phyloP scores from a whole-genome alignment of 2,113 vertebrate species.

The Lutjanus erythropterus region DNA sequence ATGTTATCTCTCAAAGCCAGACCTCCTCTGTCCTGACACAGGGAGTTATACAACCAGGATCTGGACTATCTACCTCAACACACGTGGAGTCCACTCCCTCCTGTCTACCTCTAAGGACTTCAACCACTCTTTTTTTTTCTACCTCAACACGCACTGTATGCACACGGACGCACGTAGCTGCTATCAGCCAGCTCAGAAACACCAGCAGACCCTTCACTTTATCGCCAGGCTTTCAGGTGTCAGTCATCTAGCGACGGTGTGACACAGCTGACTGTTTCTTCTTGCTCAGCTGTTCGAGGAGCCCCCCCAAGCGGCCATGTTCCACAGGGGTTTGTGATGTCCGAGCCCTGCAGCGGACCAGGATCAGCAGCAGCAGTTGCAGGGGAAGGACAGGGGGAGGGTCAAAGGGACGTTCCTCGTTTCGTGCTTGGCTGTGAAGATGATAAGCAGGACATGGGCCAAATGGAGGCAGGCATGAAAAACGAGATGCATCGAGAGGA shows the following conservation, averaged over 20 bases:
- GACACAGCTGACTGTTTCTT: slow-evolving; percentile 7
- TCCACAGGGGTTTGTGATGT: slow-evolving; percentile 85
- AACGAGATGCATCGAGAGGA: slow-evolving; percentile 80
- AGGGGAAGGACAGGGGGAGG: slow-evolving; percentile 72
- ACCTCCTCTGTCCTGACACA: slow-evolving; percentile 50
- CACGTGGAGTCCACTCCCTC: background rate
- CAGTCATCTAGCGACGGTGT: background rate
- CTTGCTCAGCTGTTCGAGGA: slow-evolving; percentile 14
- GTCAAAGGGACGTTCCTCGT: slow-evolving; percentile 76
- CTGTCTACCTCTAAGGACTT: slow-evolving; percentile 30
- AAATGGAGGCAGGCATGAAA: slow-evolving; percentile 87
- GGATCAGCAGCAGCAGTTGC: background rate
- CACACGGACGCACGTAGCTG: background rate
- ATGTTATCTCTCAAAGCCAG: slow-evolving; percentile 21
- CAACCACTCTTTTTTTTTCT: background rate
- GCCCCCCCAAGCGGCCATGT: slow-evolving; percentile 50
- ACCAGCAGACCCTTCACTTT: background rate
- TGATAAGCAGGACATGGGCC: slow-evolving; percentile 84
- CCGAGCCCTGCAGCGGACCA: slow-evolving; percentile 73
- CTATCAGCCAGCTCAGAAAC: slow-evolving; percentile 30
- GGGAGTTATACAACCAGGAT: slow-evolving; percentile 4
- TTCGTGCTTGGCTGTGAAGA: slow-evolving; percentile 89
- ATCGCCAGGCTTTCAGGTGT: slow-evolving; percentile 20
- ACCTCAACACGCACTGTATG: slow-evolving; percentile 39
- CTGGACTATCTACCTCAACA: slow-evolving; percentile 49